Evolutionary conservation across 2,113 vertebrate species (phyloP).

Genomic region (Nerophis lumbriciformis): DNA sequence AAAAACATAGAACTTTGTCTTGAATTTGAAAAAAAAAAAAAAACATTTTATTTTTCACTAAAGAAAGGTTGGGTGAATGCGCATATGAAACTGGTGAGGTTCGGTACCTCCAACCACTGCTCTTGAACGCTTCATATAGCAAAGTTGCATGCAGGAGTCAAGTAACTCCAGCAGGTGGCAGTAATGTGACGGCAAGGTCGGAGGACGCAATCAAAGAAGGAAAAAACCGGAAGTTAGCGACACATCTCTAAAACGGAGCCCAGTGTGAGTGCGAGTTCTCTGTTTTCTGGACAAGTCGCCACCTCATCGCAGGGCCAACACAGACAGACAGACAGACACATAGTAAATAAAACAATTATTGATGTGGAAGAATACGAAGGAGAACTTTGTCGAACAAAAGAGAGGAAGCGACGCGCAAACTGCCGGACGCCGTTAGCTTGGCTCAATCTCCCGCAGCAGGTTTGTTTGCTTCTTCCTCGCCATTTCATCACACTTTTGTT

Average conservation of each 20-base stretch:
- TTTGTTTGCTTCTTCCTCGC: background rate
- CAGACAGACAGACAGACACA: too few species aligned
- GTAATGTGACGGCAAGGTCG: background rate
- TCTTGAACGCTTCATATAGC: too few species aligned
- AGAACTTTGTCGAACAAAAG: background rate
- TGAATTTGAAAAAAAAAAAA: too few species aligned
- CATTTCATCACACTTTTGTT: background rate
- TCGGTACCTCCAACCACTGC: too few species aligned
- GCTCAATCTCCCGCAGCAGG: background rate
- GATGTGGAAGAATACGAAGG: background rate
- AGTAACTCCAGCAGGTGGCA: background rate
- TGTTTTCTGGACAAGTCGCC: background rate
- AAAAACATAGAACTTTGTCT: too few species aligned
- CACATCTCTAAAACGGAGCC: background rate
- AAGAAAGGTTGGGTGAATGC: too few species aligned
- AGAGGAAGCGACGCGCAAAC: background rate
- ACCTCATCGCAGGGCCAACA: too few species aligned
- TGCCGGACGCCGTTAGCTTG: background rate
- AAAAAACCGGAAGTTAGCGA: background rate
- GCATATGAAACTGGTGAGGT: too few species aligned
- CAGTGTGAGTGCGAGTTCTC: background rate
- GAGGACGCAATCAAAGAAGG: background rate
- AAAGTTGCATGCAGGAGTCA: background rate
- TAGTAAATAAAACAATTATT: too few species aligned
- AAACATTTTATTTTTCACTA: too few species aligned